phyloP scores from a whole-genome alignment of 2,888 invertebrate species.

The Vanessa cardui region DNA sequence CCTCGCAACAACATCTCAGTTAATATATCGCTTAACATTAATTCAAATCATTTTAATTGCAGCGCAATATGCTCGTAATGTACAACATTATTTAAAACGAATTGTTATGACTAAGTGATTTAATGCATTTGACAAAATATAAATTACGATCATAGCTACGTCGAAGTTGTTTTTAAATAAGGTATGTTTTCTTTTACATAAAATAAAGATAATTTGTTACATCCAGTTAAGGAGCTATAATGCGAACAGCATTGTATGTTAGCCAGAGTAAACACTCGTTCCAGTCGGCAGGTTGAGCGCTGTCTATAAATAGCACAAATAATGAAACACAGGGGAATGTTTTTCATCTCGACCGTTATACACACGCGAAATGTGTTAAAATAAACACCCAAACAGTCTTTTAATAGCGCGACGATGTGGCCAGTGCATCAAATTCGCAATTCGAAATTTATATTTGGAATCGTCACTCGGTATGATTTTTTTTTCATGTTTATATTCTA shows the following conservation, averaged over 20 bases:
- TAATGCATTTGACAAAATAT: not conserved
- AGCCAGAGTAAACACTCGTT: constrained; percentile 75
- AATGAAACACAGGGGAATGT: constrained; percentile 82
- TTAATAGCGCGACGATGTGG: constrained; percentile 77
- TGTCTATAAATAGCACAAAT: constrained; percentile 79
- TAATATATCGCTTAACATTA: constrained; percentile 67
- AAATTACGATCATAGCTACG: not conserved
- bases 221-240: constrained; percentile 56
- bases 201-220: constrained; percentile 29
- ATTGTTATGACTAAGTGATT: constrained; percentile 66
- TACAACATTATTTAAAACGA: constrained; percentile 54
- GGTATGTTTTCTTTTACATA: constrained; percentile 3
- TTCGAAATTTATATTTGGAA: constrained; percentile 68
- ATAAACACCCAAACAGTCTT: constrained; percentile 80
- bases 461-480: constrained; percentile 67
- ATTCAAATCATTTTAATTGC: constrained; percentile 64
- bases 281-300: constrained; percentile 76
- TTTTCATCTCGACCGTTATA: constrained; percentile 80
- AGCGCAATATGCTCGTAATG: constrained; percentile 45
- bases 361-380: constrained; percentile 80
- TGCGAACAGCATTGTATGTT: constrained; percentile 72
- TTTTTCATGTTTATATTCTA: constrained; percentile 48
- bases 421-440: constrained; percentile 74
- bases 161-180: not conserved
- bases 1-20: constrained; percentile 67